Base-by-base conservation (phyloP, 1,140 invertebrate species). In the Gerris buenoi region DNA sequence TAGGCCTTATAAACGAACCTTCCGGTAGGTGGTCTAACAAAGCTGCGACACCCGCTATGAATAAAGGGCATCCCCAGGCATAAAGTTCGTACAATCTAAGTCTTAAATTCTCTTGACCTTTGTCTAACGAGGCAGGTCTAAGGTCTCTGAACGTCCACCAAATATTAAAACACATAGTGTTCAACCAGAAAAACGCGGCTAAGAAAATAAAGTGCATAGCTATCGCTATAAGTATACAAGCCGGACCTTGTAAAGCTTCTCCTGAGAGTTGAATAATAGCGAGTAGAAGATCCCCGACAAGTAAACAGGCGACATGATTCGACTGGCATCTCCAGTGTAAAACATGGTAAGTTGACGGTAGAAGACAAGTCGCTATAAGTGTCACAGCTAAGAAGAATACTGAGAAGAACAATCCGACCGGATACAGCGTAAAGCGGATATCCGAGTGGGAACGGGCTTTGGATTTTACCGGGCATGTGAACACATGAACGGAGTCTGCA, bases 171-270 rank as follows among this genome's bases (percentile, higher is more conserved):
- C 93, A 93, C 89, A 96, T 95, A 56, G 91, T 90, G 78, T 91
- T 93, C 67, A 97, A 88, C 95, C 95, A 97, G 77, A 94, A 94
- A 82, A 97, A 97, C 68, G 93, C 90, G 27, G 91, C 85, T 73
- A 97, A 80, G 78, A 94, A 95, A 78, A 93, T 89, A 82, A 95
- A 96, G 76, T 97, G 94, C 80, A 93, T 89, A 71, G 85, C 80
- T 25, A 73, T 75, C 1, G 72, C 74, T 58, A 88, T 78, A 46
- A 81, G 80, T 33, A 83, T 78, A 74, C 85, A 87, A 25, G 81
- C 77, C 56, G 78, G 74, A 0, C 82, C 82, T 56, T 80, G 78
- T 60, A 88, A 79, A 10, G 79, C 75, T 61, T 80, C 77, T 1
- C 81, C 81, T 23, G 82, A 80, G 13, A 89, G 79, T 74, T 89